Evolutionary conservation across 2,113 vertebrate species (phyloP), one percentile per base, ranked within the genome.

Genomic region (Cinclus mexicanus): DNA sequence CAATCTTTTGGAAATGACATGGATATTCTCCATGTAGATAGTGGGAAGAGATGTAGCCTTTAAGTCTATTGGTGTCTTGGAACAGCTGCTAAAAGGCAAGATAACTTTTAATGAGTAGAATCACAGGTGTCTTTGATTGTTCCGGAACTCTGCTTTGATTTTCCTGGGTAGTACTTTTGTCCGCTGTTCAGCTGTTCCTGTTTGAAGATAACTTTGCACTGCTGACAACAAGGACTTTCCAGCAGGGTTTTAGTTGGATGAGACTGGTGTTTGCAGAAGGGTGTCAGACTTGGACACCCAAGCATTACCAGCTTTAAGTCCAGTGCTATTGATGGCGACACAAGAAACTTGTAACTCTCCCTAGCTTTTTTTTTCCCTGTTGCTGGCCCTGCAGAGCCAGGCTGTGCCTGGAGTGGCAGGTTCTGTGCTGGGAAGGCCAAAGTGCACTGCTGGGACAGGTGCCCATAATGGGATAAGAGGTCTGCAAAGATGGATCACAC

Each of bases 71-170:
- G 9, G 26, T 84, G 23, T 70, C 75, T 76, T 31, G 35, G 69
- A 64, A 63, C 33, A 70, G 65, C 55, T 55, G 39, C 25, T 85
- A 44, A 91, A 92, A 78, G 71, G 50, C 81, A 65, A 46, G 75
- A 39, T 56, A 79, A 37, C 75, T 69, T 37, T 25, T 57, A 49
- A 74, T 33, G 39, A 77, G 59, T 69, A 80, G 83, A 78, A 46
- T 63, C 26, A 37, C 55, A 77, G 53, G 42, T 81, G 59, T 76
- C 55, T 95, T 85, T 86, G 47, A 50, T 53, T 87, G 69, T 89
- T 96, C 24, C 60, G 63, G 50, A 82, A 22, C 12, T 80, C 52
- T 37, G 71, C 69, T 95, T 77, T 89, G 90, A 82, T 94, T 94
- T 88, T 41, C 31, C 26, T 79, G 29, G 22, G 35, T 83, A 80